Conservation (phyloP, 1,140 invertebrate genomes). For the Heliconius eleuchia region DNA sequence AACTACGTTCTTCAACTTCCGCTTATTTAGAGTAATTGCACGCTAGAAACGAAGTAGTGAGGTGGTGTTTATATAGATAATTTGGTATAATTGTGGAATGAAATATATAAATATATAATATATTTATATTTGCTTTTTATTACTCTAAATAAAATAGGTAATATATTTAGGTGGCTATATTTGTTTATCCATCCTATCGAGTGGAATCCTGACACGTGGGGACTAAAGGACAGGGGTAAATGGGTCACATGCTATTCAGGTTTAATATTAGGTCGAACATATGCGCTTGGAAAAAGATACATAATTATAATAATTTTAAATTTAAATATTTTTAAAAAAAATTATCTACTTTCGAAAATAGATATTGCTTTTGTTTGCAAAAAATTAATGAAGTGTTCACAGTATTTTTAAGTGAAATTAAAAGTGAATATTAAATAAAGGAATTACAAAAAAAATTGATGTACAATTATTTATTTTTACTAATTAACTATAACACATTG, state of each 20-base stretch:
- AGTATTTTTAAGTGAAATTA: background rate
- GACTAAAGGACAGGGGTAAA: constrained; percentile 14
- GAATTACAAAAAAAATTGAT: background rate
- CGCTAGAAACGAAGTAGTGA: too few species aligned
- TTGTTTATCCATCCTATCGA: constrained; percentile 10
- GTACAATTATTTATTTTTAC: background rate
- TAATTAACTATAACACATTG: background rate
- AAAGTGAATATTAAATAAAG: background rate
- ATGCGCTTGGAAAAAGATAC: background rate
- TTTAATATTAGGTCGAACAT: constrained; percentile 12
- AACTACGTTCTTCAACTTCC: too few species aligned
- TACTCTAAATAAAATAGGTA: background rate
- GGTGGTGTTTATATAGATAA: too few species aligned
- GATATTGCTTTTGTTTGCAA: background rate
- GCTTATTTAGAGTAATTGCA: too few species aligned
- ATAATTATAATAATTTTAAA: background rate
- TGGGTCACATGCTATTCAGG: constrained; percentile 9
- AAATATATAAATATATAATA: background rate
- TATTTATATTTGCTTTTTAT: background rate
- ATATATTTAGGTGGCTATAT: constrained; percentile 10
- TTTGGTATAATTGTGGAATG: too few species aligned
- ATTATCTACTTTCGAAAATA: background rate
- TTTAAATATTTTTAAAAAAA: background rate
- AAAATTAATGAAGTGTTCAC: background rate
- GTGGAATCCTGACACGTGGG: constrained; percentile 4